phyloP scores from a whole-genome alignment of 2,888 invertebrate species.

The Chrysodeixis includens region DNA sequence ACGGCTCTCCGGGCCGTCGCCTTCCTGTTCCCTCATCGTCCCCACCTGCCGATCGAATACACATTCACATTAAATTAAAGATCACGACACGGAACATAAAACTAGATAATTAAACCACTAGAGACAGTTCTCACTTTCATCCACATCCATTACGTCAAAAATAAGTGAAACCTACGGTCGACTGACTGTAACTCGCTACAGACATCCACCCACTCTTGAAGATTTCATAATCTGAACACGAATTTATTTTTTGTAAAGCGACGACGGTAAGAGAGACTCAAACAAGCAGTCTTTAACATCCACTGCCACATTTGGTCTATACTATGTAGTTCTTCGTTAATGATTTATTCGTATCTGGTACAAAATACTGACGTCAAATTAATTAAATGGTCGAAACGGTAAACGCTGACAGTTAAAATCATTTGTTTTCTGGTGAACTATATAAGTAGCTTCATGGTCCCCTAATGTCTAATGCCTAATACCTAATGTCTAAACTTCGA shows the following conservation, averaged over 20 bases:
- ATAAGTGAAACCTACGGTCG: constrained; percentile 27
- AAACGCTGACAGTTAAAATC: too few relatives aligned
- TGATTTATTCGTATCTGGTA: background rate
- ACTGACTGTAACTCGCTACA: constrained; percentile 24
- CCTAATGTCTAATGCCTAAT: too few relatives aligned
- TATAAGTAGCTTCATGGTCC: too few relatives aligned
- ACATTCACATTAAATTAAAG: constrained; percentile 49
- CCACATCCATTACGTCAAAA: constrained; percentile 38
- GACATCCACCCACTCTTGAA: constrained; percentile 16
- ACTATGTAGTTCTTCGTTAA: background rate
- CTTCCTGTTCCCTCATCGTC: constrained; percentile 91
- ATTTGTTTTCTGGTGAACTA: too few relatives aligned
- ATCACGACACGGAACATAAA: constrained; percentile 23
- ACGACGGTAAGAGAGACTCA: background rate
- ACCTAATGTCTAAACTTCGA: background rate
- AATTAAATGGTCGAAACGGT: background rate
- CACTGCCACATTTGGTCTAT: background rate
- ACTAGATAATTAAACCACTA: constrained; percentile 29
- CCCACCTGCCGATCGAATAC: constrained; percentile 85
- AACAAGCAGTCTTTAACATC: background rate
- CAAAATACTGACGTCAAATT: background rate
- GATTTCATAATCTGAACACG: background rate
- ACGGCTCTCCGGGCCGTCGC: constrained; percentile 91
- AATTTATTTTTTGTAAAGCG: background rate
- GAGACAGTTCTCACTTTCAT: constrained; percentile 49